phyloP scores from a whole-genome alignment of 2,797 vertebrate genomes.

The Poliocrania exsul region DNA sequence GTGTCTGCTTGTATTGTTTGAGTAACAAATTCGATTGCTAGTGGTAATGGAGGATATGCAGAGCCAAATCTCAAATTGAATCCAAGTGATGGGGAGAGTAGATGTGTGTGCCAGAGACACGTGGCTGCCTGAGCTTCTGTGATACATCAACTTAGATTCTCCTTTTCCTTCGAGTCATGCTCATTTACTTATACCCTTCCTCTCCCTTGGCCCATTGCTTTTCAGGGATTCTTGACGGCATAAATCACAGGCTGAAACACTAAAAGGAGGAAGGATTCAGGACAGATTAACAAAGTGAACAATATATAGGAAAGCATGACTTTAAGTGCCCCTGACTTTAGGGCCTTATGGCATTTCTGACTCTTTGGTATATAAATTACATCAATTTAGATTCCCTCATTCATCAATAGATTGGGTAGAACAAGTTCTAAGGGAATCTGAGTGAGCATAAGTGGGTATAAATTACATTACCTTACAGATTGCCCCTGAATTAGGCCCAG shows the following conservation, averaged over 20 bases:
- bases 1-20: background rate
- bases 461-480: slow-evolving; percentile 63
- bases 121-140: background rate
- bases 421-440: slow-evolving; percentile 49
- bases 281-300: background rate
- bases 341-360: background rate
- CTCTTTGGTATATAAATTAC: slow-evolving; percentile 41
- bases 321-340: background rate
- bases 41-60: background rate
- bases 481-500: slow-evolving; percentile 55
- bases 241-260: background rate
- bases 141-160: background rate
- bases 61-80: background rate
- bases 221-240: background rate
- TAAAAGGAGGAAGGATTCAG: background rate
- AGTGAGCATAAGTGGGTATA: slow-evolving; percentile 51
- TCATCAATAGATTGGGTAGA: slow-evolving; percentile 35
- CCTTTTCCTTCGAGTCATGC: background rate
- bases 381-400: slow-evolving; percentile 39
- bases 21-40: background rate
- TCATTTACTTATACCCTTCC: background rate
- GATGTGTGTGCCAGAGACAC: background rate
- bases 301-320: background rate
- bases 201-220: background rate
- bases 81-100: background rate